Base-by-base conservation (phyloP, 1,140 invertebrate genomes). In the Arctopsyche grandis region DNA sequence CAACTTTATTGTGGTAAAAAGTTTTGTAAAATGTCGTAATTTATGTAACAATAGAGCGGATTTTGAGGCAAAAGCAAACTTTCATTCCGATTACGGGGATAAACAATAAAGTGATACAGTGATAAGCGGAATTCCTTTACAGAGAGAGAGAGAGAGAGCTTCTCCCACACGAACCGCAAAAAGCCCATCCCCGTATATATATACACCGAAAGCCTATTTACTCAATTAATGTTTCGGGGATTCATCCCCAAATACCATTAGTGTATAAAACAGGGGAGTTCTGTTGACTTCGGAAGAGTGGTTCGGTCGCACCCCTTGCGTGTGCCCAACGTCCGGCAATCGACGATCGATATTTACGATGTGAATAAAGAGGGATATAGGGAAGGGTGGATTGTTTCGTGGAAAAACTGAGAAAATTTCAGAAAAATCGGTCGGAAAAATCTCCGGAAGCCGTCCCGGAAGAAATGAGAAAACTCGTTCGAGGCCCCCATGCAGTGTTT, bases 261-360 rank as follows among this genome's bases (percentile, higher is more conserved):
- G 75, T 75, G 77, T 48, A 56, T 52, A 70, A 52, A 38, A 38
- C 29, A 38, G 29, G 29, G 29, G 29, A 38, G 29, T 7, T 78
- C 21, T 70, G 76, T 76, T 69, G 75, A 75, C 77, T 81, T 78
- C 71, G 76, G 71, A 81, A 58, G 21, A 78, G 70, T 60, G 77
- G 56, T 73, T 79, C 52, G 80, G 78, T 19, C 80, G 74, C 77
- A 52, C 22, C 73, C 77, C 60, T 71, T 77, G 80, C 80, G 80
- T 81, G 80, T 63, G 52, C 16, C 12, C 9, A 60, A 69, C 26
- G 60, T 21, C 29, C 69, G 26, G 70, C 77, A 79, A 79, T 79
- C 79, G 80, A 81, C 77, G 77, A 60, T 24, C 44, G 80, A 81
- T 78, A 79, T 79, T 79, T 79, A 79, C 63, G 80, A 79, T 77